Evolutionary conservation across 2,113 vertebrate genomes (phyloP).

Genomic region (Chamaetylas fuelleborni): DNA sequence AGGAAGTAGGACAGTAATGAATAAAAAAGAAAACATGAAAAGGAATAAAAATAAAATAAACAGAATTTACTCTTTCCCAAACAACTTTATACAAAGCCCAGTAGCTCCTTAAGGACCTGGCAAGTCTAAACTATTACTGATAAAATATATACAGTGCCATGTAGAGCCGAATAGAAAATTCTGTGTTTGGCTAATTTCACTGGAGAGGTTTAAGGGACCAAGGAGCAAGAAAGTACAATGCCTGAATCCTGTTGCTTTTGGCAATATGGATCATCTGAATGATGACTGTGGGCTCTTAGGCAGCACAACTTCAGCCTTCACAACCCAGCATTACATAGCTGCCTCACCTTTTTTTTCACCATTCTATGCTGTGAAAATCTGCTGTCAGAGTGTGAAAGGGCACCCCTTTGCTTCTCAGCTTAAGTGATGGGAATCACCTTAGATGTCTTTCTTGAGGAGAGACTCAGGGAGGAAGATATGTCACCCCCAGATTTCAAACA

Average conservation of each 20-base stretch:
- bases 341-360: rapidly evolving
- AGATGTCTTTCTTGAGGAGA: background rate
- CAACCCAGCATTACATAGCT: rapidly evolving
- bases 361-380: background rate
- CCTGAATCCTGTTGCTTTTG: background rate
- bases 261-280: background rate
- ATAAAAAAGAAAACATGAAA: background rate
- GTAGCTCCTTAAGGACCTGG: background rate
- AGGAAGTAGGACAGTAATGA: background rate
- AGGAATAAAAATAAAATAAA: background rate
- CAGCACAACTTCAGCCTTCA: background rate
- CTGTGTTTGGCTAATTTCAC: background rate
- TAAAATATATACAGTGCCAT: background rate
- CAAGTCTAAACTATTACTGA: background rate
- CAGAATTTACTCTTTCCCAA: background rate
- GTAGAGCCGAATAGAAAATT: background rate
- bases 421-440: background rate
- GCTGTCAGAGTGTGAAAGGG: background rate
- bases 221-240: background rate
- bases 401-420: background rate
- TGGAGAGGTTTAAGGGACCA: background rate
- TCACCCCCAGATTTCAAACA: background rate
- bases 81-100: background rate
- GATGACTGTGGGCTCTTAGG: background rate
- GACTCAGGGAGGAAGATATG: background rate